Percentiles rank a stretch among this genome's conserved stretches.
These are phyloP conservation scores for Agapornis canus DNA, from an alignment of 2,797 vertebrate species.

Conservation along the genomic window DNA sequence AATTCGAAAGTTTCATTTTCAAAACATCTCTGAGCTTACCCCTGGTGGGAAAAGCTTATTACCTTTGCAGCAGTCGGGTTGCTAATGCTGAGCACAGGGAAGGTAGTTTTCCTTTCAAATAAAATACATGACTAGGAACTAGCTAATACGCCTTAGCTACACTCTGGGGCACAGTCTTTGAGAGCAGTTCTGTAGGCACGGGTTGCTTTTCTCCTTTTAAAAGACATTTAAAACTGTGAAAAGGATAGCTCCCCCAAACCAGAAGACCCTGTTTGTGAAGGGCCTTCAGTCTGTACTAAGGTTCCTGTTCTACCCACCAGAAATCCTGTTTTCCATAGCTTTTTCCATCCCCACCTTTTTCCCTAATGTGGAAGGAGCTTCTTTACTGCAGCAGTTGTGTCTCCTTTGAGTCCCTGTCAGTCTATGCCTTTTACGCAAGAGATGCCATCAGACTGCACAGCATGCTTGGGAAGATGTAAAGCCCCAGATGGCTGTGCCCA, in stretches of 20 bases:
- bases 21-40: slow-evolving; percentile 25
- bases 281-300: background rate
- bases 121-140: background rate
- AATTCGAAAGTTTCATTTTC: slow-evolving; percentile 47
- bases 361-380: background rate
- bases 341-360: background rate
- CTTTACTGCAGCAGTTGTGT: background rate
- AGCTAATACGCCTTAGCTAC: background rate
- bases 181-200: background rate
- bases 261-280: background rate
- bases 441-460: slow-evolving; percentile 38
- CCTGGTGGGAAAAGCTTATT: background rate
- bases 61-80: background rate
- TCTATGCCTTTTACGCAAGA: background rate
- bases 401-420: slow-evolving; percentile 18
- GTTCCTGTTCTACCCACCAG: background rate
- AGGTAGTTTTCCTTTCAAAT: slow-evolving; percentile 37
- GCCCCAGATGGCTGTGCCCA: slow-evolving; percentile 23
- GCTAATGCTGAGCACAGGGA: background rate
- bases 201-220: background rate
- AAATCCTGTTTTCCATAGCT: background rate
- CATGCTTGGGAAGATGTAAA: slow-evolving; percentile 20
- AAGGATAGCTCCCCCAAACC: rapidly evolving
- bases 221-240: slow-evolving; percentile 5
- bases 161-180: background rate